Evolutionary conservation across 1,140 invertebrate species (phyloP).

Genomic region (Riptortus pedestris): DNA sequence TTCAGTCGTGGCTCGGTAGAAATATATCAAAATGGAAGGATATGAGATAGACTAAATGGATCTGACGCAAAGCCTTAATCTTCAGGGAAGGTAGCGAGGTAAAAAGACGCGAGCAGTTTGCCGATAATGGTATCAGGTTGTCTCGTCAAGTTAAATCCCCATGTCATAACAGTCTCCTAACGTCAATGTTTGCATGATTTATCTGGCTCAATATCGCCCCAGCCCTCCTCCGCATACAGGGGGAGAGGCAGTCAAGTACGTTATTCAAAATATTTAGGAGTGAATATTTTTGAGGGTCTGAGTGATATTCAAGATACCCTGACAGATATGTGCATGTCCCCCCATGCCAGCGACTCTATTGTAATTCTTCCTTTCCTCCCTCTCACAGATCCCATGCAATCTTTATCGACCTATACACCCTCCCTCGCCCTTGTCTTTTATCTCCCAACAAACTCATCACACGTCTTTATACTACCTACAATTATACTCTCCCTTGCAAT

Average conservation of each 20-base stretch:
- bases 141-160: conserved; percentile 2
- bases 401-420: no score
- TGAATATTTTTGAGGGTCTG: conserved; percentile 1
- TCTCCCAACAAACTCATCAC: no score
- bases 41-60: no score
- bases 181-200: conserved; percentile 12
- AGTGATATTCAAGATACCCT: not conserved
- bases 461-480: no score
- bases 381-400: not conserved
- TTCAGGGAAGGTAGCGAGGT: no score
- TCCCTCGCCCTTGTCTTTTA: no score
- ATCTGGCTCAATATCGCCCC: conserved; percentile 1
- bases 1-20: no score
- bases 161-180: conserved; percentile 2
- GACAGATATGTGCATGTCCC: conserved; percentile 4
- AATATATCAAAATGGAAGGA: no score
- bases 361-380: conserved; percentile 5
- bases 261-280: conserved; percentile 15
- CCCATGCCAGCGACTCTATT: not conserved
- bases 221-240: not conserved
- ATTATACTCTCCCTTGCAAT: no score
- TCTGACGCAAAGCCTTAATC: no score
- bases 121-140: conserved; percentile 10
- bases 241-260: not conserved
- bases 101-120: not conserved